phyloP scores from a whole-genome alignment of 2,113 vertebrate species.

The Rynchops niger region DNA sequence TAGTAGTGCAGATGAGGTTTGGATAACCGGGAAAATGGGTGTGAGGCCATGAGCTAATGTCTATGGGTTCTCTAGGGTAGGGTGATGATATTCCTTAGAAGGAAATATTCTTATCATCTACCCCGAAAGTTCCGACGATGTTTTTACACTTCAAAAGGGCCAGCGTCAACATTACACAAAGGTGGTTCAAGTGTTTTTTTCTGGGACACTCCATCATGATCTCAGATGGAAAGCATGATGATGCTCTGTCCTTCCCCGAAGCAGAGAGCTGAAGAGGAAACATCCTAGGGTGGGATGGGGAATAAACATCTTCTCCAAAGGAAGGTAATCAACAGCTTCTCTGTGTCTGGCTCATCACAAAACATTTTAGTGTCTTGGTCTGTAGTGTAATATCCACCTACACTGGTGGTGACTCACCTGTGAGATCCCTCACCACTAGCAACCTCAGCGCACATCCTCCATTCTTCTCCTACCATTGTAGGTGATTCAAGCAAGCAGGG shows the following conservation, averaged over 20 bases:
- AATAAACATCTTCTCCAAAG: not conserved
- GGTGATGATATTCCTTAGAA: not conserved
- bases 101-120: not conserved
- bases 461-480: fast-evolving
- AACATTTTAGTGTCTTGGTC: not conserved
- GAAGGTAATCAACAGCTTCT: not conserved
- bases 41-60: not conserved
- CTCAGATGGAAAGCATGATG: not conserved
- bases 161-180: not conserved
- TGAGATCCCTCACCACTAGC: not conserved
- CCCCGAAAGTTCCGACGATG: not conserved
- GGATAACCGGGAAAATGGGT: not conserved
- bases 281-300: not conserved
- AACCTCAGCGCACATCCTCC: not conserved
- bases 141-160: not conserved
- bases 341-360: not conserved
- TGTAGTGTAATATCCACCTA: not conserved
- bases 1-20: not conserved
- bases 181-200: not conserved
- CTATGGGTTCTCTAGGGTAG: not conserved
- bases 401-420: not conserved
- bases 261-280: not conserved
- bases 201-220: not conserved
- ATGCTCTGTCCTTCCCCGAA: not conserved
- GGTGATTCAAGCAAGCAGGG: slow-evolving; percentile 29